phyloP scores from a whole-genome alignment of 2,888 invertebrate genomes.

The Heterodera filipjevi region DNA sequence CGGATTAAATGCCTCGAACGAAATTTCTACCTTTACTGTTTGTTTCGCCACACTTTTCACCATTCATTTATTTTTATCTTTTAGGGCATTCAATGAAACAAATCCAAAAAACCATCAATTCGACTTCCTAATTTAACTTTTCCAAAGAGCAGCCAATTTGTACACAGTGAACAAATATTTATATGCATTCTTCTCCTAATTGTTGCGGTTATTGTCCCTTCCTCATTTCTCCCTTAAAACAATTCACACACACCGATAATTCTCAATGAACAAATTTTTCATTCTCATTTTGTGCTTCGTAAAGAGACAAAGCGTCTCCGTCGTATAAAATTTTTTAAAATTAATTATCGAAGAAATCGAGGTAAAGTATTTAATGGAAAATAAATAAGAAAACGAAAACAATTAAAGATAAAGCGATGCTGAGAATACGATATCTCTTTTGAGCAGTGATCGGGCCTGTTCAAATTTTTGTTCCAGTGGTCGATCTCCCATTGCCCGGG shows the following conservation, averaged over 20 bases:
- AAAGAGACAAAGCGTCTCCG: not conserved
- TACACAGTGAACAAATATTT: not conserved
- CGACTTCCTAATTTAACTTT: not conserved
- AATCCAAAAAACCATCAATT: not conserved
- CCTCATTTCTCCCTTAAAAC: not conserved
- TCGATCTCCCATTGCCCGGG: slow-evolving; percentile 52
- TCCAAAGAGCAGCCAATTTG: not conserved
- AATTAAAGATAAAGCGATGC: slow-evolving; percentile 87
- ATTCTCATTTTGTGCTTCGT: not conserved
- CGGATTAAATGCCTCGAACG: not conserved
- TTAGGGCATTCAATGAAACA: not conserved
- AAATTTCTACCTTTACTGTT: not conserved
- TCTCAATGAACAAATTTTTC: not conserved
- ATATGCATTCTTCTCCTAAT: not conserved
- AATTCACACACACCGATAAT: not conserved
- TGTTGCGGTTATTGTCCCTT: not conserved
- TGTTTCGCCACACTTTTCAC: not conserved
- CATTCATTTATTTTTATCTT: not conserved
- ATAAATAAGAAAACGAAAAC: not conserved
- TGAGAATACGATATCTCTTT: slow-evolving; percentile 98
- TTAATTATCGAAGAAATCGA: too few species aligned
- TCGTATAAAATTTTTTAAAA: too few species aligned
- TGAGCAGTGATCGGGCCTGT: slow-evolving; percentile 72
- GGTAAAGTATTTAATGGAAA: too few species aligned
- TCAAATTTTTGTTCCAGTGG: slow-evolving; percentile 68